Evolutionary conservation across 2,113 vertebrate species (phyloP).

Genomic region (Anguilla rostrata): DNA sequence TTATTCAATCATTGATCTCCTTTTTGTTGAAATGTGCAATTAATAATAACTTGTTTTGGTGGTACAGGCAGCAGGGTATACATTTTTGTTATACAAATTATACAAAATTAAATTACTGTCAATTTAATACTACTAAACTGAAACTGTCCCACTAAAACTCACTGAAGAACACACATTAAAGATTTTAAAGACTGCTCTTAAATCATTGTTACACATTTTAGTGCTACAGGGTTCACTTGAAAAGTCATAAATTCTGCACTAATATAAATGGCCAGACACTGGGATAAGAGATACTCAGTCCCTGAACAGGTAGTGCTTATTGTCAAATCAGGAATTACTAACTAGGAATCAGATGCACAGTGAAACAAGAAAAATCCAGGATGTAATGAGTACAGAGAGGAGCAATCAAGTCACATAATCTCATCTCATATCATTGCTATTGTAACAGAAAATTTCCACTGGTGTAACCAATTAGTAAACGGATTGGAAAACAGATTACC

Average conservation of each 20-base stretch:
- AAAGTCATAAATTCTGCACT: conserved; percentile 32
- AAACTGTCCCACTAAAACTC: not conserved
- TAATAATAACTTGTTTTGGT: not conserved
- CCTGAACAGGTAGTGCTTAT: conserved; percentile 34
- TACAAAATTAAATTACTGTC: not conserved
- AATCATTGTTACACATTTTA: conserved; percentile 29
- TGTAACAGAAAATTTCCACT: not conserved
- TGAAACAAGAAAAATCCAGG: not conserved
- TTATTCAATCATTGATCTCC: not conserved
- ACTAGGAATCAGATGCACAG: conserved; percentile 2
- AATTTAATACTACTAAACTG: not conserved
- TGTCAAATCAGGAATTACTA: conserved; percentile 25
- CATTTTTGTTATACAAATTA: not conserved
- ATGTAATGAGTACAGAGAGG: not conserved
- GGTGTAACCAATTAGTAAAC: not conserved
- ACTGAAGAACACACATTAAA: not conserved
- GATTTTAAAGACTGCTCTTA: conserved; percentile 9
- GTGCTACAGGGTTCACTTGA: conserved; percentile 33
- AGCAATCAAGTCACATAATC: not conserved
- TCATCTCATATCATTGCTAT: not conserved
- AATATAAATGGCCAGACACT: conserved; percentile 41
- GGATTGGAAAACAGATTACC: not conserved
- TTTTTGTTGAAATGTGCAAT: not conserved
- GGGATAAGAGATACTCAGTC: conserved; percentile 53
- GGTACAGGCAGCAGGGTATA: not conserved